Percentiles rank a stretch among this genome's conserved stretches.
These are phyloP conservation scores for Myathropa florea DNA, from an alignment of 2,888 invertebrate genomes.

Conservation along the genomic window DNA sequence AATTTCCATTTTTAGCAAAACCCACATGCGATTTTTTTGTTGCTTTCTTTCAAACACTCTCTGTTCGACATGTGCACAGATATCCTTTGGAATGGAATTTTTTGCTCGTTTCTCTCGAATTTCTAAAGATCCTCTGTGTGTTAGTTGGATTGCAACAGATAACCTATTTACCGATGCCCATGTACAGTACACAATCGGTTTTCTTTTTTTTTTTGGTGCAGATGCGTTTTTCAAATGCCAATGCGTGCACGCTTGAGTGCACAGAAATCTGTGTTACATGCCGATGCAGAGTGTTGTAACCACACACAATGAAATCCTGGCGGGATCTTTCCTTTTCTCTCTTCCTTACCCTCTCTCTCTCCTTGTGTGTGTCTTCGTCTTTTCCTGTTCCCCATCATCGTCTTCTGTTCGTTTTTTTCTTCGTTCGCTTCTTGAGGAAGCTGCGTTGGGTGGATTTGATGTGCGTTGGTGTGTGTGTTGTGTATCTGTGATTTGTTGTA, in stretches of 20 bases:
- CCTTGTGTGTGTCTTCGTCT: not conserved
- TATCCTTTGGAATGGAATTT: not conserved
- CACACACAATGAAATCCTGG: conserved; percentile 30
- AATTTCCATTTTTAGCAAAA: conserved; percentile 45
- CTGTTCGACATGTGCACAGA: conserved; percentile 23
- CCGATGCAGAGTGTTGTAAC: conserved; percentile 22
- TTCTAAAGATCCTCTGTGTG: not conserved
- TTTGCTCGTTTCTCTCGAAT: not conserved
- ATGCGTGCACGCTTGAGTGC: conserved; percentile 56
- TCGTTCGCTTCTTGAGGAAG: conserved; percentile 37
- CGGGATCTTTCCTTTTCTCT: conserved; percentile 34
- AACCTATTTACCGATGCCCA: not conserved
- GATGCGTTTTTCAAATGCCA: conserved; percentile 64
- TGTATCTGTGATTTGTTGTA: not conserved
- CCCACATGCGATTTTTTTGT: conserved; percentile 64
- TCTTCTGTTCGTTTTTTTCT: conserved; percentile 7
- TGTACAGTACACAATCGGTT: conserved; percentile 25
- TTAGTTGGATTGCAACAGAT: not conserved
- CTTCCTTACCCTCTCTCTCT: not conserved
- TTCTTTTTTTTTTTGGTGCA: conserved; percentile 52
- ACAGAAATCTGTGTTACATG: conserved; percentile 51
- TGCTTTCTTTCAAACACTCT: not conserved
- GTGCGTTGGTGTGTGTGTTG: conserved; percentile 2
- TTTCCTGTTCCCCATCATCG: not conserved
- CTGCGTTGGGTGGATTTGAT: conserved; percentile 40